Base-by-base conservation (phyloP, 2,113 vertebrate species). In the Dipodomys merriami region DNA sequence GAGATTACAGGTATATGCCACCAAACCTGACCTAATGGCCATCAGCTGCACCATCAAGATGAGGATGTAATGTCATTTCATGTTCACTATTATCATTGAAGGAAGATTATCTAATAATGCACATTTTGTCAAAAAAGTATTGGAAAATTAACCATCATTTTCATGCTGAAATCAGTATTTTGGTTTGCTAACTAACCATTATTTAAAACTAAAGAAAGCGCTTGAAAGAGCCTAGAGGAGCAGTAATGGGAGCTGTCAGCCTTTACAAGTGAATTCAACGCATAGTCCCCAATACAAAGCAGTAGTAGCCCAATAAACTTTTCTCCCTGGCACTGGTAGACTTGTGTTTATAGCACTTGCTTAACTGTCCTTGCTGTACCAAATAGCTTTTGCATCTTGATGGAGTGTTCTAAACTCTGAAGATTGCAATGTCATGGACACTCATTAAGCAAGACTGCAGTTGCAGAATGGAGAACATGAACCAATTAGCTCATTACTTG, bases 131-230 rank as follows among this genome's bases (percentile, higher is more conserved):
- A 29, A 65, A 86, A 93, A 11, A 71, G 67, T 91, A 30, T 53
- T 39, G 39, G 46, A 81, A 77, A 80, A 88, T 93, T 93, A 91
- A 78, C 79, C 46, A 92, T 77, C 35, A 57, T 71, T 60, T 88
- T 20, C 16, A 71, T 82, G 33, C 49, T 60, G 18, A 93, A 91
- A 79, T 88, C 57, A 94, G n/a, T 67, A 89, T 64, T 94, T 85
- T 92, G 62, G 23, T 30, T 95, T 88, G 35, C 49, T 86, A 80
- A 93, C 46, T 78, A 85, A 92, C 90, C 57, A 30, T 12, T 88
- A 71, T 49, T 88, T 91, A 86, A 80, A 94, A 72, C 25, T 64
- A 90, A 87, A 65, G 6, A 73, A 57, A 84, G 29, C 62, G 8
- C 3, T 91, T 39, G 33, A 90, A 90, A 44, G 29, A 92, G 35